Base-by-base conservation (phyloP, 2,888 invertebrate species). In the Microplitis manilae region DNA sequence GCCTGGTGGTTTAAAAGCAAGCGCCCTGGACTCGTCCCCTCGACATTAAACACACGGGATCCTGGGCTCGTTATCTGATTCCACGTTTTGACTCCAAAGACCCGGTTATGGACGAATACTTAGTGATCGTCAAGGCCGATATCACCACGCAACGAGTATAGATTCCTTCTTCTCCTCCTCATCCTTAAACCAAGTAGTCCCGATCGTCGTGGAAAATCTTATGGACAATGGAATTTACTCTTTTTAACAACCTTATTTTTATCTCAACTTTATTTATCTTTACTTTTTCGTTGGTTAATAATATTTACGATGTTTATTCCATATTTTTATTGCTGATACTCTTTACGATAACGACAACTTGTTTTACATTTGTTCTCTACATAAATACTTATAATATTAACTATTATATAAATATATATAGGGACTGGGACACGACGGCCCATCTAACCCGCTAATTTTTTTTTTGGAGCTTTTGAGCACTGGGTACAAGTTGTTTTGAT, bases 61-160 rank as follows among this genome's bases (percentile, higher is more conserved):
- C 70, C 76, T 50, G 69, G 67, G 74, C 78, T 79, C 70, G 70
- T 78, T 81, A 81, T 82, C 79, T 81, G 81, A 81, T 82, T 78
- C 77, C 78, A 81, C 79, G 78, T 82, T 82, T 82, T 82, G 81
- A 82, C 79, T 81, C 79, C 77, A 76, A 77, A 77, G 67, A 64
- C 71, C 76, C 80, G 79, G 79, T 82, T 81, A 82, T 82, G 81
- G 79, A 81, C 79, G 81, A 81, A 81, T 80, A 82, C 81, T 81
- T 82, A 79, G 81, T 80, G 81, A 82, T 82, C 79, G 79, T 79
- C 69, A 79, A 79, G 68, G 78, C 78, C 78, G 81, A 82, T 82
- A 82, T 50, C 50, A 50, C 77, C 76, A 39, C 50, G 62, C 41
- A 69, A 17, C 59, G 75, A 74, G 76, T 77, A 74, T 70, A 74